These are phyloP conservation scores for Lutjanus campechanus DNA, from an alignment of 2,797 vertebrate species.

Conservation along the genomic window DNA sequence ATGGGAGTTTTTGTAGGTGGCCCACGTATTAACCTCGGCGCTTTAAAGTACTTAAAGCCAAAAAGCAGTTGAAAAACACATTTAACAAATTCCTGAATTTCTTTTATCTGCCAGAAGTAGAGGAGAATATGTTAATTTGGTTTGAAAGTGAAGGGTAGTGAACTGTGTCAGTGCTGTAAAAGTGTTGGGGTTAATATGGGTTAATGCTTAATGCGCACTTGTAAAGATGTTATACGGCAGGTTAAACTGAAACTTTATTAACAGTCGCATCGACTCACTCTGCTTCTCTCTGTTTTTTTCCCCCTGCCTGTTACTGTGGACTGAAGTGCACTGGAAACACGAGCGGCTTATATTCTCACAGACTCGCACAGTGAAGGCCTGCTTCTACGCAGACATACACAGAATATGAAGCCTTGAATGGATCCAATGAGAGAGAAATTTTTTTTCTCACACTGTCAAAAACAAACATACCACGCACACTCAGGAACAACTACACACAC, in stretches of 20 bases:
- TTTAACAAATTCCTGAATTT: constrained; percentile 64
- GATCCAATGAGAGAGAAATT: constrained; percentile 19
- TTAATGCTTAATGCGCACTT: constrained; percentile 74
- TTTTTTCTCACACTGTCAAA: constrained; percentile 46
- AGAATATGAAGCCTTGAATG: constrained; percentile 39
- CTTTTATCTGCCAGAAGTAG: constrained; percentile 57
- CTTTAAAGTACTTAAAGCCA: constrained; percentile 53
- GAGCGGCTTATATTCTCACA: constrained; percentile 16
- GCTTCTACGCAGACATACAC: background rate
- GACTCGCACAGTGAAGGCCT: background rate
- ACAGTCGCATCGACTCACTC: constrained; percentile 24
- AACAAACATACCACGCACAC: constrained; percentile 48
- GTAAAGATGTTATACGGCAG: constrained; percentile 61
- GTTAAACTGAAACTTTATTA: constrained; percentile 73
- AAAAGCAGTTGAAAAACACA: constrained; percentile 64
- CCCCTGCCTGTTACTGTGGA: constrained; percentile 6
- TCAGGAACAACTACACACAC: constrained; percentile 44
- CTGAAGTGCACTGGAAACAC: constrained; percentile 27
- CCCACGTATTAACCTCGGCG: constrained; percentile 59
- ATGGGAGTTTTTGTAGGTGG: constrained; percentile 70
- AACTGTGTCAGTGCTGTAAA: constrained; percentile 59
- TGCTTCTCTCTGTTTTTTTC: constrained; percentile 5
- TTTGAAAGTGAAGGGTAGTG: constrained; percentile 54
- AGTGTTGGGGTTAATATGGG: constrained; percentile 70
- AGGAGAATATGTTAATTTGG: constrained; percentile 65